Base-by-base conservation (phyloP, 2,113 vertebrate species). In the Rhagologus leucostigma region DNA sequence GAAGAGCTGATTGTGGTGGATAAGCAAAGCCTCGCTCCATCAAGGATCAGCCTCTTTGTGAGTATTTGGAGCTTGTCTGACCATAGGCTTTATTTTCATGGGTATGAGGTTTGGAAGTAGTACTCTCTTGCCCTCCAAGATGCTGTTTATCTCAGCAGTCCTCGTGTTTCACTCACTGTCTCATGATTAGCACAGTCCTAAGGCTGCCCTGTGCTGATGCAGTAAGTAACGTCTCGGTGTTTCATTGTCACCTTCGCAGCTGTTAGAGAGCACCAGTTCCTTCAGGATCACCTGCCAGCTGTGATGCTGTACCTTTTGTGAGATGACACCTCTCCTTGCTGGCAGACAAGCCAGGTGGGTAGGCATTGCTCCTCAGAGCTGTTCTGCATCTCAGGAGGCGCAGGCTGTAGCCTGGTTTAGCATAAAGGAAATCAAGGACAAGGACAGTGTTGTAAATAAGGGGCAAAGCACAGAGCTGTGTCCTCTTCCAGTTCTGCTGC, bases 301-400 rank as follows among this genome's bases (percentile, higher is more conserved):
- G 81, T 76, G 82, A 63, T 90, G 87, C 90, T 84, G 8, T 68
- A n/a, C 68, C 47, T 87, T 92, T 88, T 64, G 42, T 63, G 79
- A 77, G 63, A 67, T 93, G 90, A 78, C 87, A 75, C 71, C 56
- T 95, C 84, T 96, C 71, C 85, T 77, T 83, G 92, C 93, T 94
- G 90, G 93, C 93, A 95, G 90, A 93, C 71, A 13, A 84, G 90
- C 85, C 96, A 90, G 92, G 76, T 95, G 93, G 93, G 76, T 81
- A 75, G 92, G 88, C 76, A 37, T 41, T 67, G 52, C 83, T 90
- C 78, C 44, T 81, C 59, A 20, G 87, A 87, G 87, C 84, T 76
- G 24, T 62, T 76, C 46, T 33, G 46, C 71, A 33, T 26, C 67
- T 70, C 39, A 42, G 39, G 68, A 91, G 64, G 35, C 0, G 0